phyloP scores from a whole-genome alignment of 2,113 vertebrate species.

The Patagioenas fasciata region DNA sequence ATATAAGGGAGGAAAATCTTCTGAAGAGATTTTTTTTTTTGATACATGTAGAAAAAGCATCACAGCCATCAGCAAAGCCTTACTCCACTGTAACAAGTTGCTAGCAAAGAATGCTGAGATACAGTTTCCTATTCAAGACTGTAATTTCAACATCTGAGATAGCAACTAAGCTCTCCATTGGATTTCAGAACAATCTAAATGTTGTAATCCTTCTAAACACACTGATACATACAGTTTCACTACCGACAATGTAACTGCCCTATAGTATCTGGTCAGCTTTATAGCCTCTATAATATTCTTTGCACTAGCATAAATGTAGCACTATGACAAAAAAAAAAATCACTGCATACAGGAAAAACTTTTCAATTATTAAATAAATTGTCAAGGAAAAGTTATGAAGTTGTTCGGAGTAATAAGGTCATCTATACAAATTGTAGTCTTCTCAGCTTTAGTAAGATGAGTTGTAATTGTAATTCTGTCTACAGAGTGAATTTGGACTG shows the following conservation, averaged over 20 bases:
- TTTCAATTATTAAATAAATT: not conserved
- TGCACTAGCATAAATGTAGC: not conserved
- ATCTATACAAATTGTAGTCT: not conserved
- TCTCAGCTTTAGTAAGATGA: not conserved
- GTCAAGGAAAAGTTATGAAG: not conserved
- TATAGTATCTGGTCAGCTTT: not conserved
- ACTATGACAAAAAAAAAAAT: not conserved
- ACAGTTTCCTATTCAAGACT: not conserved
- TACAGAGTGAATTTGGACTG: not conserved
- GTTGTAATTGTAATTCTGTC: not conserved
- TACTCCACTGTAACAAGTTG: accelerated
- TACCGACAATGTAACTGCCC: not conserved
- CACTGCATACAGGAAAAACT: not conserved
- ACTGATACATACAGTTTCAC: not conserved
- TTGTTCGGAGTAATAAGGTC: not conserved
- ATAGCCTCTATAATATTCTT: not conserved
- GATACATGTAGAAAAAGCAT: not conserved
- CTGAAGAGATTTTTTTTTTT: not conserved
- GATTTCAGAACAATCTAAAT: not conserved
- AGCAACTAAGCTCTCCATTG: not conserved
- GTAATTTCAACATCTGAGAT: not conserved
- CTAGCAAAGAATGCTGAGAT: not conserved
- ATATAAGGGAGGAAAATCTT: not conserved
- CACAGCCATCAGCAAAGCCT: not conserved
- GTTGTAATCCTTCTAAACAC: not conserved